These are phyloP conservation scores for Heloderma charlesbogerti DNA, from an alignment of 2,113 vertebrate species.

Conservation along the genomic window DNA sequence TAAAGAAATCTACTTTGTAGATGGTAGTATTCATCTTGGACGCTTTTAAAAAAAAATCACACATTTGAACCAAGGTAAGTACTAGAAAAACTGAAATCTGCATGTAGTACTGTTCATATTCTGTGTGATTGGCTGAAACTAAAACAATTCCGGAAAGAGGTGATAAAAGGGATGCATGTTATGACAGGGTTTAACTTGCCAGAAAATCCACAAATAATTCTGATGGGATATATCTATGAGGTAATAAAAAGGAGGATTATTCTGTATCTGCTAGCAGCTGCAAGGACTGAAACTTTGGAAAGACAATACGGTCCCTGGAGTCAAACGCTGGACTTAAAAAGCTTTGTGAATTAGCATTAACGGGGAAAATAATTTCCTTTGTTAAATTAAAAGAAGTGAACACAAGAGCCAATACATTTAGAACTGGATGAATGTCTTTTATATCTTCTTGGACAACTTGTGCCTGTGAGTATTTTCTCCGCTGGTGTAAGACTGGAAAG, in stretches of 20 bases:
- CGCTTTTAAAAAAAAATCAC: neutral
- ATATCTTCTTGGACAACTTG: neutral
- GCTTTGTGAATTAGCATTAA: neutral
- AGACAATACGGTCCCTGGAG: neutral
- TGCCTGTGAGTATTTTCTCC: neutral
- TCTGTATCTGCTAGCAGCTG: neutral
- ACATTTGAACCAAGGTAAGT: neutral
- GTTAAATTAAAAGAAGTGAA: neutral
- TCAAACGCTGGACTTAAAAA: neutral
- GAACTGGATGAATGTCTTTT: neutral
- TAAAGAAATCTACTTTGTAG: neutral
- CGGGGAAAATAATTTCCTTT: neutral
- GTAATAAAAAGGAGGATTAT: neutral
- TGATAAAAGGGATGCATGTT: conserved; percentile 7
- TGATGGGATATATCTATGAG: neutral
- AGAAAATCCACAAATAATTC: conserved; percentile 7
- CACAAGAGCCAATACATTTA: neutral
- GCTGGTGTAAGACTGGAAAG: too few relatives aligned
- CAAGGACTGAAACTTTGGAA: neutral
- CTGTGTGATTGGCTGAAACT: neutral
- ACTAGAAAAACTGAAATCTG: neutral
- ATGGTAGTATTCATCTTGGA: neutral
- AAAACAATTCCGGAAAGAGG: neutral
- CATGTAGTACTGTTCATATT: neutral
- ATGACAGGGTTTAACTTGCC: neutral